These are phyloP conservation scores for Nasonia giraulti DNA, from an alignment of 1,140 invertebrate species.

Conservation along the genomic window DNA sequence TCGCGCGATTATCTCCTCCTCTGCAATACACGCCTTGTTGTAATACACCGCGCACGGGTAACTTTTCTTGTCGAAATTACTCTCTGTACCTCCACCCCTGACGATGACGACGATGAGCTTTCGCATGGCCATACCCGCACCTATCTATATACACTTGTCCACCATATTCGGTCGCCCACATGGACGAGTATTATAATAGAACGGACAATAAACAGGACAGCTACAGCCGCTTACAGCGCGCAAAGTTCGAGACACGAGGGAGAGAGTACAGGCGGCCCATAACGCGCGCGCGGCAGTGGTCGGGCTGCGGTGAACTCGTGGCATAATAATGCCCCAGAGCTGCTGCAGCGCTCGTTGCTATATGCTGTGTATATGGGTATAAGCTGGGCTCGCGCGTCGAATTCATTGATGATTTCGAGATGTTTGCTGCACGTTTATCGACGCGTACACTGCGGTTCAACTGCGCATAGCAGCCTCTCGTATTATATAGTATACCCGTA, in stretches of 20 bases:
- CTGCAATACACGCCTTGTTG: too few species aligned
- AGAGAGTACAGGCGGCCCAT: too few species aligned
- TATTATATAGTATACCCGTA: background rate
- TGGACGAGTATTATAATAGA: too few species aligned
- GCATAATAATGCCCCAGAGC: background rate
- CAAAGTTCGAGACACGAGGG: background rate
- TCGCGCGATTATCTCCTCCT: too few species aligned
- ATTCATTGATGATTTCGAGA: slow-evolving; percentile 10
- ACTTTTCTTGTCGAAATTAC: too few species aligned
- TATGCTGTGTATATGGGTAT: background rate
- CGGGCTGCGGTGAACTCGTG: background rate
- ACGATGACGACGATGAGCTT: too few species aligned
- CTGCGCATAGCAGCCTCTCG: background rate
- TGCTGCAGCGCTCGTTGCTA: background rate
- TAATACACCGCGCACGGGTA: too few species aligned
- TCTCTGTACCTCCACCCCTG: too few species aligned
- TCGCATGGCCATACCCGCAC: too few species aligned
- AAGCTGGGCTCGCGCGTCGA: background rate
- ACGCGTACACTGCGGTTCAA: background rate
- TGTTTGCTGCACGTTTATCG: background rate
- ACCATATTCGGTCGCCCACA: too few species aligned
- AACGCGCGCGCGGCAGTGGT: background rate
- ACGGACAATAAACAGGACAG: too few species aligned
- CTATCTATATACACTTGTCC: too few species aligned
- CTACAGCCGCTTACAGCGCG: background rate